Percentiles rank a stretch among this genome's conserved stretches.
These are phyloP conservation scores for Sterrhoptilus dennistouni DNA, from an alignment of 2,113 vertebrate species.

Conservation along the genomic window DNA sequence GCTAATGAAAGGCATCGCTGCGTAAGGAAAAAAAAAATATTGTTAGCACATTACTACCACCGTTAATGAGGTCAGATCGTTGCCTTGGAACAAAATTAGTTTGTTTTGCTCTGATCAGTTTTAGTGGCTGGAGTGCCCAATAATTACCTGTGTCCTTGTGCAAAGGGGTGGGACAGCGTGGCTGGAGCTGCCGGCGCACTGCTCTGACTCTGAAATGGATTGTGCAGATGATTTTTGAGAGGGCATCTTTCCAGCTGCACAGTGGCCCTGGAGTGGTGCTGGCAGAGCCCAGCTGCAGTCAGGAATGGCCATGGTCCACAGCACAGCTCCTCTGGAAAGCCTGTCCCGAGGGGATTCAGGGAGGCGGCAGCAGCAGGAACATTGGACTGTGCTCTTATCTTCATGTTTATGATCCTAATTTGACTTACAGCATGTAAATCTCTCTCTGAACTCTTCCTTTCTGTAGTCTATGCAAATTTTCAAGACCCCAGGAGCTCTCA, in stretches of 20 bases:
- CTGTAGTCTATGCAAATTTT: neutral
- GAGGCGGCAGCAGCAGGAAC: neutral
- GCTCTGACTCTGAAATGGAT: neutral
- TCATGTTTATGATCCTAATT: neutral
- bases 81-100: constrained; percentile 14
- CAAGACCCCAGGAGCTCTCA: neutral
- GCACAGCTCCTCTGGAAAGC: neutral
- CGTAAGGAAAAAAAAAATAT: neutral
- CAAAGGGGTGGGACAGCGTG: neutral
- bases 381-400: neutral
- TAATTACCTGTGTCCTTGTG: constrained; percentile 9
- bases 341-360: neutral
- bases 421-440: neutral
- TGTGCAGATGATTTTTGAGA: neutral
- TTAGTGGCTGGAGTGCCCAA: neutral
- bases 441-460: neutral
- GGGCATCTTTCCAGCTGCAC: neutral
- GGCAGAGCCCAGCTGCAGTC: neutral
- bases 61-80: neutral
- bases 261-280: neutral
- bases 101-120: constrained; percentile 39
- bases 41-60: neutral
- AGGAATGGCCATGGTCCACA: neutral
- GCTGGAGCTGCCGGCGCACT: neutral
- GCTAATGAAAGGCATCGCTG: neutral